phyloP scores from a whole-genome alignment of 2,113 vertebrate genomes.

The Eulemur rufifrons region DNA sequence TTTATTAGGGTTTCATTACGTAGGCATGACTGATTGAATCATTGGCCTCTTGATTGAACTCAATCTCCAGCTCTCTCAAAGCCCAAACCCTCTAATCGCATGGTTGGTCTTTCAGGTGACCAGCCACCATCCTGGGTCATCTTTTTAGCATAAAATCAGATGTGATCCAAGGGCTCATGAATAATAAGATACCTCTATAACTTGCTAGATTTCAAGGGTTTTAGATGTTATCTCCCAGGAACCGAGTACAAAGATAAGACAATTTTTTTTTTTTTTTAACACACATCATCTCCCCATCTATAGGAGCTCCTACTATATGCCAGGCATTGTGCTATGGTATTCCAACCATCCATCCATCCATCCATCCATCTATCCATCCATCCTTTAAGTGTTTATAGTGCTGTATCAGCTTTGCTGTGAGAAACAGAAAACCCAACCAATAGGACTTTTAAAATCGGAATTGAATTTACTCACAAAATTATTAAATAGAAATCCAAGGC shows the following conservation, averaged over 20 bases:
- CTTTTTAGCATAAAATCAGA: neutral
- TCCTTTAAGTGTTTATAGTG: neutral
- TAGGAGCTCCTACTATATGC: neutral
- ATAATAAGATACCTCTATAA: neutral
- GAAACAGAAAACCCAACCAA: conserved; percentile 10
- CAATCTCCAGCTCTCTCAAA: neutral
- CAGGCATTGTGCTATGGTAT: neutral
- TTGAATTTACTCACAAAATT: neutral
- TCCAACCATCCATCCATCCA: neutral
- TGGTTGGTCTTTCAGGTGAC: neutral
- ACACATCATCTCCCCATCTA: neutral
- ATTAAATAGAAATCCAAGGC: too few relatives aligned
- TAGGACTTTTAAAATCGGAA: conserved; percentile 17
- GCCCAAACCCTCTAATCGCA: neutral
- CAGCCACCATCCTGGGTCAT: neutral
- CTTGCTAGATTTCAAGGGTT: neutral
- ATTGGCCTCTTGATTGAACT: neutral
- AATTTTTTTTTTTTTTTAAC: neutral
- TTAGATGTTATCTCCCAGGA: conserved; percentile 6
- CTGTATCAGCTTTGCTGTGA: neutral
- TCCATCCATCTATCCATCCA: neutral
- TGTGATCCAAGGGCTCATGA: neutral
- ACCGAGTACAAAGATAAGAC: neutral
- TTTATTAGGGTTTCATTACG: neutral
- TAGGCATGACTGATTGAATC: neutral